Conservation (phyloP, 2,113 vertebrate species). For the Hoplias malabaricus region DNA sequence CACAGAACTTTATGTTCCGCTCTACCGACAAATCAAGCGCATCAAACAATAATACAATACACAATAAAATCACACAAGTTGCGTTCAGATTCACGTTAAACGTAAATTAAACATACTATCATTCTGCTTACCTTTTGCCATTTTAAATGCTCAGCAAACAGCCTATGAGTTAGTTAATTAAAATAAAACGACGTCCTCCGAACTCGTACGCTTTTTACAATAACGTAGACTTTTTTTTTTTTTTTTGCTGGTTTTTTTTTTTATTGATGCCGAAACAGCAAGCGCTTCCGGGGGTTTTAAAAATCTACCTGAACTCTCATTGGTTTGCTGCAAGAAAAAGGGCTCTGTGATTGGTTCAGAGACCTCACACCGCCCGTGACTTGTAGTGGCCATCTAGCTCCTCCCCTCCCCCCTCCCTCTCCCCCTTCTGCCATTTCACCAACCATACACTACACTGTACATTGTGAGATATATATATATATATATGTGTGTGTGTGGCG, state of each 20-base stretch:
- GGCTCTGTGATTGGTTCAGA: slow-evolving; percentile 48
- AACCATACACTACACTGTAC: background rate
- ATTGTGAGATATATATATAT: too few species aligned
- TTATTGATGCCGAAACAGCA: background rate
- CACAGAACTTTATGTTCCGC: background rate
- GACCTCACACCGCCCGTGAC: background rate
- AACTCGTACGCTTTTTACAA: background rate
- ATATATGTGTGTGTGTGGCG: too few species aligned
- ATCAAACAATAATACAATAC: background rate
- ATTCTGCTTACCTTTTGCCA: slow-evolving; percentile 71
- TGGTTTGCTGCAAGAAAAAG: slow-evolving; percentile 1
- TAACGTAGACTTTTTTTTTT: background rate
- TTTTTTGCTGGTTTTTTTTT: too few species aligned
- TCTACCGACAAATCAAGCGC: background rate
- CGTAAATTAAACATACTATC: background rate
- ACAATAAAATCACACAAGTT: background rate
- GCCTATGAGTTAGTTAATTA: background rate
- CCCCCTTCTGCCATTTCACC: background rate
- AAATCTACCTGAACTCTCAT: slow-evolving; percentile 24
- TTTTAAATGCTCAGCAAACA: slow-evolving; percentile 48
- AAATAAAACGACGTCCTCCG: too few species aligned
- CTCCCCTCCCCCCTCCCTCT: background rate
- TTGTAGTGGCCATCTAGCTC: background rate
- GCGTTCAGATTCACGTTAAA: background rate
- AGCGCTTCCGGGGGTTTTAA: slow-evolving; percentile 27